phyloP scores from a whole-genome alignment of 2,797 vertebrate genomes.

The Acanthiza pusilla region DNA sequence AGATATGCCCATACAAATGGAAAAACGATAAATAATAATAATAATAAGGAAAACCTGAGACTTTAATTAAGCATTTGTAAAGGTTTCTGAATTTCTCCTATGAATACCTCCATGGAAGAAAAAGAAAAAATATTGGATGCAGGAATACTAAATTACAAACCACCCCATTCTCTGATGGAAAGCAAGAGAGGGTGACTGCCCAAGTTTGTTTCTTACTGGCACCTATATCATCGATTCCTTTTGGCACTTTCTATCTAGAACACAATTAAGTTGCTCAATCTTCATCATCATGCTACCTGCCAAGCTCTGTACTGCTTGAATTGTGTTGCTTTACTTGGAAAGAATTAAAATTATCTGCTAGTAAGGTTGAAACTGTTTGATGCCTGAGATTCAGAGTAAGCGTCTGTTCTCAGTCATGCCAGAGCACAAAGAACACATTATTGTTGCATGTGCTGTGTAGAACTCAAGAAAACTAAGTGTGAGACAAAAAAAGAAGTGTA shows the following conservation, averaged over 20 bases:
- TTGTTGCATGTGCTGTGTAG: not conserved
- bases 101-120: not conserved
- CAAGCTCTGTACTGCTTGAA: not conserved
- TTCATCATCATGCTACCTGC: slow-evolving; percentile 12
- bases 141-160: not conserved
- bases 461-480: not conserved
- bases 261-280: slow-evolving; percentile 19
- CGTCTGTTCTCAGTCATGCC: not conserved
- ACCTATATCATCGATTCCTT: slow-evolving; percentile 2
- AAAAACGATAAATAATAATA: not conserved
- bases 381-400: not conserved
- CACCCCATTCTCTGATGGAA: not conserved
- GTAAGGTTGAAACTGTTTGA: not conserved
- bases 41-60: not conserved
- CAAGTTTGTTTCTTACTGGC: not conserved
- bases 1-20: not conserved
- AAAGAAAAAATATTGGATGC: not conserved
- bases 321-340: not conserved
- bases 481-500: not conserved
- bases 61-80: not conserved
- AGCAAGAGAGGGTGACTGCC: not conserved
- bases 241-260: slow-evolving; percentile 34
- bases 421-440: not conserved
- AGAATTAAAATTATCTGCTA: slow-evolving; percentile 8
- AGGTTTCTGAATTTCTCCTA: not conserved